Percentiles rank a stretch among this genome's conserved stretches.
phyloP scores from a whole-genome alignment of 2,888 invertebrate species.

The Linhomoeus sp. region DNA sequence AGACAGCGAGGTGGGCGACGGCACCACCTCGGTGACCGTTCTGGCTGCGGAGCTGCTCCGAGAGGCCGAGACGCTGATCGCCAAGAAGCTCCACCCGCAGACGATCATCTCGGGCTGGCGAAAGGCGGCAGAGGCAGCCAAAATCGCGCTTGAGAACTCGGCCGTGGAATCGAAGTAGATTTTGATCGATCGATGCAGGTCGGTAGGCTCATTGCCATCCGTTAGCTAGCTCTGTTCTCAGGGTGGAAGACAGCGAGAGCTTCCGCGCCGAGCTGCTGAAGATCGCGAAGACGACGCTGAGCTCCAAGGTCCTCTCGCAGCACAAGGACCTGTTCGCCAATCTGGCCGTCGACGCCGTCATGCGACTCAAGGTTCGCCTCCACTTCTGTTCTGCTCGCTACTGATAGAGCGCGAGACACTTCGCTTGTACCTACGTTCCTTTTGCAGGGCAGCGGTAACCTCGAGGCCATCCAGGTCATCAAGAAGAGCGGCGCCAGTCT shows the following conservation, averaged over 20 bases:
- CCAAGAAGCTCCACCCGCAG: constrained; percentile 89
- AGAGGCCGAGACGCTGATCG: constrained; percentile 80
- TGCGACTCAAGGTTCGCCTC: constrained; percentile 50
- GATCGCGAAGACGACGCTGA: constrained; percentile 87
- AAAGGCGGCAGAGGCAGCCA: constrained; percentile 60
- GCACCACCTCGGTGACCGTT: constrained; percentile 97
- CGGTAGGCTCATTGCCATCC: constrained; percentile 3
- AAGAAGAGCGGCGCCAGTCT: constrained; percentile 85
- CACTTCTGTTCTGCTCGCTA: too few species aligned
- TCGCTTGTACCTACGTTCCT: too few species aligned
- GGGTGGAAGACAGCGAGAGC: constrained; percentile 31
- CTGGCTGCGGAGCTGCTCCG: constrained; percentile 75
- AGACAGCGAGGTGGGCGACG: constrained; percentile 98
- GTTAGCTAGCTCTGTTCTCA: too few species aligned
- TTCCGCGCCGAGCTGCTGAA: constrained; percentile 76
- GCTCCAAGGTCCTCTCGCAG: constrained; percentile 89
- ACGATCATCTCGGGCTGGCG: constrained; percentile 91
- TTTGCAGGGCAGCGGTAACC: constrained; percentile 58
- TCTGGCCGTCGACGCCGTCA: constrained; percentile 79
- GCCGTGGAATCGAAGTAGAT: constrained; percentile 54
- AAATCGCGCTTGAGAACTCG: constrained; percentile 53
- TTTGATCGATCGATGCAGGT: too few species aligned
- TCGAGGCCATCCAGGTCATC: constrained; percentile 88
- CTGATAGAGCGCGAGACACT: too few species aligned
- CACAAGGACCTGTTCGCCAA: constrained; percentile 90